phyloP scores from a whole-genome alignment of 92 coral and sea anemone genomes.

The Ricordea florida region DNA sequence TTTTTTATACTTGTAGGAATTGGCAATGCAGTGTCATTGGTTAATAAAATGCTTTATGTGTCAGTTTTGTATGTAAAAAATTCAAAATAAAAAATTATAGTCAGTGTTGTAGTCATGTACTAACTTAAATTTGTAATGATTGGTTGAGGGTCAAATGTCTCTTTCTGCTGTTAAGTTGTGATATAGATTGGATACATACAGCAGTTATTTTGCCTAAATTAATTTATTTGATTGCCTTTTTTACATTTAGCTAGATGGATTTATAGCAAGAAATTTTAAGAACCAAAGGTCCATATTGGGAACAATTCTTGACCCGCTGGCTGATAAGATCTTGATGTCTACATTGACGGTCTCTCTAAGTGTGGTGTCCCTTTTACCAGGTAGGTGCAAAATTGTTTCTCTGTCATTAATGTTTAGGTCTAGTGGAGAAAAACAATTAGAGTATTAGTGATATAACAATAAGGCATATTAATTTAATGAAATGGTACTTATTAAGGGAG shows the following conservation, averaged over 20 bases:
- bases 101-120: too few species aligned
- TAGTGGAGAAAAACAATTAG: background rate
- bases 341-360: conserved; percentile 78
- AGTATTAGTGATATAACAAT: too few species aligned
- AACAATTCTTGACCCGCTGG: conserved; percentile 89
- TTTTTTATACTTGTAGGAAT: too few species aligned
- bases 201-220: background rate
- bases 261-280: conserved; percentile 91
- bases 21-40: too few species aligned
- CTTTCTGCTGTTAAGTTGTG: background rate
- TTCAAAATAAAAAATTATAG: too few species aligned
- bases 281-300: conserved; percentile 97
- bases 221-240: background rate
- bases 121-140: too few species aligned
- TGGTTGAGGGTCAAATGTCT: too few species aligned
- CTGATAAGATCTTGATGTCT: conserved; percentile 93
- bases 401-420: background rate
- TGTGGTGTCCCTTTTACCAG: conserved; percentile 79
- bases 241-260: conserved; percentile 85
- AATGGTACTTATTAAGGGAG: too few species aligned
- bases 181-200: background rate
- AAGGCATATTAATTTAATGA: too few species aligned
- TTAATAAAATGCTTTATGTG: too few species aligned
- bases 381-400: conserved; percentile 28
- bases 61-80: too few species aligned